Base-by-base conservation (phyloP, 2,113 vertebrate species). In the Nematolebias whitei region DNA sequence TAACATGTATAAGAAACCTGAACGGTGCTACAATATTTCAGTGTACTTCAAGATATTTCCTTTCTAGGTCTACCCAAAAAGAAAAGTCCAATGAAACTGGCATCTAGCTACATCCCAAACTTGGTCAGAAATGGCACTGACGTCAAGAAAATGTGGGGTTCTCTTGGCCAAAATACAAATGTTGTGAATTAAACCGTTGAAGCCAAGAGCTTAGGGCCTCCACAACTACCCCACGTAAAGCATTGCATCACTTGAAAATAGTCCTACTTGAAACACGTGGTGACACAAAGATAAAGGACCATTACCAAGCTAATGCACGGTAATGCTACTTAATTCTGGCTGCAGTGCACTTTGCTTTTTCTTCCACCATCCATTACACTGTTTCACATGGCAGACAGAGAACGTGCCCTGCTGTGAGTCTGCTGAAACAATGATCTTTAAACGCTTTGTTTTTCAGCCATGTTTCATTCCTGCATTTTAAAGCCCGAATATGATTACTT, bases 171-270 rank as follows among this genome's bases (percentile, higher is more conserved):
- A 24, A 41, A 51, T 32, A 22, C 32, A 45, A 50, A 68, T 7
- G 51, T 18, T 65, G 24, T 41, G 12, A 68, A 23, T 20, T 45
- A 1, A 15, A 32, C 14, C 29, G 22, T 53, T 35, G 38, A 63
- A 48, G 48, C 50, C 49, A 47, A 26, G 50, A 19, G 51, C 58
- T 68, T 50, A 23, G 35, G 48, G 49, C 40, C 60, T 47, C 50
- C 14, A 15, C 22, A 29, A 15, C 32, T 32, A 19, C 54, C 56
- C 64, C 71, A 50, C 44, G 22, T 58, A 40, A 41, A 26, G 64
- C 7, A 69, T 80, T 62, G 67, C 70, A 13, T 79, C 71, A 80
- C 70, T 63, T 77, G 55, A 65, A 73, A 39, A 41, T 41, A 44
- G 19, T 43, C 52, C n/a, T 62, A 74, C 74, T 69, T 50, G 20